Base-by-base conservation (phyloP, 2,113 vertebrate genomes). In the Xiphias gladius region DNA sequence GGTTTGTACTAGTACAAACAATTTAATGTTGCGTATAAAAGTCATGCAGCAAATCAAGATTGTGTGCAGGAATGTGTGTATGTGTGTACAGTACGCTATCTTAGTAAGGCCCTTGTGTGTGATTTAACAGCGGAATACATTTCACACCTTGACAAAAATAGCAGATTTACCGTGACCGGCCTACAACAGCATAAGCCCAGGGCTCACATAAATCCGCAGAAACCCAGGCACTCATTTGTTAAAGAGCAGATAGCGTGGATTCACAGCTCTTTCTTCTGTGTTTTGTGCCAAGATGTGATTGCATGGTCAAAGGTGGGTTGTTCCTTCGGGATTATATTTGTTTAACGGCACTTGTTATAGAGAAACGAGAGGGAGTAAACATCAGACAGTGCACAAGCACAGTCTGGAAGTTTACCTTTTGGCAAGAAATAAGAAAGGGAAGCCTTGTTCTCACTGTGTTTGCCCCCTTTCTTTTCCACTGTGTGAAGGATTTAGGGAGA, bases 81-180 rank as follows among this genome's bases (percentile, higher is more conserved):
- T 37, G 67, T 73, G 68, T 73, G 58, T 64, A 37, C 2, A 48
- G 63, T 17, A 7, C 6, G 16, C 79, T 74, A 82, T 75, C 78
- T 79, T 67, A 76, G 64, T 39, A 62, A 85, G 75, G 37, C 83
- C 79, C 80, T 75, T 39, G 84, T 69, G 79, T 84, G 86, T 86
- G 87, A 94, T 94, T 94, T 94, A 92, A 79, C 84, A 74, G 86
- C 54, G 8, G 82, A 84, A 89, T 88, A 84, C 80, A 87, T 92
- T 92, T 92, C 85, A 92, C 86, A 92, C 87, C 79, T 80, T 90
- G 86, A 88, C 88, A 90, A 86, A 92, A 87, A 87, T 89, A 91
- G 90, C 88, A 92, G 92, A 93, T 93, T 93, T 91, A 94, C 89
- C 22, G 37, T 89, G 88, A 90, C 82, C 66, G 17, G 81, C 82